A percentile compares a stretch with the other conserved stretches of the same genome.
Evolutionary conservation across 2,113 vertebrate species (phyloP).

Genomic region (Nematolebias whitei): DNA sequence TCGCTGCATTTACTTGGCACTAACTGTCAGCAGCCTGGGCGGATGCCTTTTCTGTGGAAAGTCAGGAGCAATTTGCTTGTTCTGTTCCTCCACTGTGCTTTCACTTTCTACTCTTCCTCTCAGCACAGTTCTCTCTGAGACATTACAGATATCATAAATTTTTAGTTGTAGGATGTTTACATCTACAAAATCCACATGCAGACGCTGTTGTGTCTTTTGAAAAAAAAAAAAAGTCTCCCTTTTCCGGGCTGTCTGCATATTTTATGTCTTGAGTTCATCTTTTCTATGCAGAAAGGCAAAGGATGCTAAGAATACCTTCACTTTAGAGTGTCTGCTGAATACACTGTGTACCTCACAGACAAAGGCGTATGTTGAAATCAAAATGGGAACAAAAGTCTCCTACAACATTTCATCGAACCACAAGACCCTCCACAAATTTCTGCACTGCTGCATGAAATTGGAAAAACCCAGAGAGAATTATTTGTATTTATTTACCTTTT

Average conservation of each 20-base stretch:
- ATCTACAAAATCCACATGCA: conserved; percentile 28
- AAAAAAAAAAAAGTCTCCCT: conserved; percentile 56
- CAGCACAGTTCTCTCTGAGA: conserved; percentile 12
- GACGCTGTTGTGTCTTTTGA: conserved; percentile 32
- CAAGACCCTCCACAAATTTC: too few species aligned
- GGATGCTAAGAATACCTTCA: conserved; percentile 72
- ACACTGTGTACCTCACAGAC: conserved; percentile 44
- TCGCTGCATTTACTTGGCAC: conserved; percentile 31
- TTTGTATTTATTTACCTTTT: too few species aligned
- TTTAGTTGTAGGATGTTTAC: conserved; percentile 65
- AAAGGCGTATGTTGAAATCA: conserved; percentile 22
- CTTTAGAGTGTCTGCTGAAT: conserved; percentile 54
- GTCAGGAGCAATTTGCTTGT: conserved; percentile 28
- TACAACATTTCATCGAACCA: not conserved
- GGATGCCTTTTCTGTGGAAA: conserved; percentile 36
- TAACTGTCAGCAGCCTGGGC: conserved; percentile 21
- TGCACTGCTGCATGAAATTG: too few species aligned
- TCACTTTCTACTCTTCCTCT: conserved; percentile 2
- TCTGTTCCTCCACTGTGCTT: conserved; percentile 5
- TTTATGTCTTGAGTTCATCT: conserved; percentile 59
- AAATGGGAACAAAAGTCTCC: conserved; percentile 22
- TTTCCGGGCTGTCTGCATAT: conserved; percentile 69
- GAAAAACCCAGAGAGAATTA: too few species aligned
- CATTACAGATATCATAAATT: conserved; percentile 38
- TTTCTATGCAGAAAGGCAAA: conserved; percentile 48